phyloP scores from a whole-genome alignment of 2,113 vertebrate species.

The Cricetomys ansorgei region DNA sequence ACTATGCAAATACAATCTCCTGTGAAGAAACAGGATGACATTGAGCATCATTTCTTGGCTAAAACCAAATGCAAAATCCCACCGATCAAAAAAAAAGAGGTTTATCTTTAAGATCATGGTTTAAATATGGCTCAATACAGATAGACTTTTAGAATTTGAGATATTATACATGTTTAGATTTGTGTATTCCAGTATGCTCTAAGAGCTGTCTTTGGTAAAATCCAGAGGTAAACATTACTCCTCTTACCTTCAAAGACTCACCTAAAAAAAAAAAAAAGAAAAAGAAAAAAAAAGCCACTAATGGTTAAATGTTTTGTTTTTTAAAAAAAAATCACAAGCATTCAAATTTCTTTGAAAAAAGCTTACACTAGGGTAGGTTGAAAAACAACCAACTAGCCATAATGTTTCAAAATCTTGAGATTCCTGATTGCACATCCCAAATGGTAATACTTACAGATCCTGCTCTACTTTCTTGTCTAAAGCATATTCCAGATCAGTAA shows the following conservation, averaged over 20 bases:
- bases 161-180: background rate
- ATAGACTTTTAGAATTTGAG: slow-evolving; percentile 42
- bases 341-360: slow-evolving; percentile 14
- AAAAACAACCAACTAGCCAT: slow-evolving; percentile 37
- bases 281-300: no score
- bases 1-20: slow-evolving; percentile 48
- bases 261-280: no score
- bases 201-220: background rate
- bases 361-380: background rate
- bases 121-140: background rate
- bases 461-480: slow-evolving; percentile 99
- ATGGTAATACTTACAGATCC: slow-evolving; percentile 94
- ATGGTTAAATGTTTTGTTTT: slow-evolving; percentile 11
- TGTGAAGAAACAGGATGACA: slow-evolving; percentile 34
- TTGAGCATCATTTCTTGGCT: background rate
- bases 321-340: background rate
- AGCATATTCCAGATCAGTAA: slow-evolving; percentile 98
- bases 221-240: slow-evolving; percentile 8
- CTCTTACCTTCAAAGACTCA: background rate
- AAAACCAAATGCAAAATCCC: background rate
- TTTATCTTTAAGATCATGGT: background rate
- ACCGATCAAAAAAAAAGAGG: slow-evolving; percentile 42
- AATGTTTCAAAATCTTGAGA: slow-evolving; percentile 25
- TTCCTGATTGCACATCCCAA: slow-evolving; percentile 61
- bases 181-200: background rate